Percentiles rank a stretch among this genome's conserved stretches.
These are phyloP conservation scores for Adela reaumurella DNA, from an alignment of 2,888 invertebrate genomes.

Conservation along the genomic window DNA sequence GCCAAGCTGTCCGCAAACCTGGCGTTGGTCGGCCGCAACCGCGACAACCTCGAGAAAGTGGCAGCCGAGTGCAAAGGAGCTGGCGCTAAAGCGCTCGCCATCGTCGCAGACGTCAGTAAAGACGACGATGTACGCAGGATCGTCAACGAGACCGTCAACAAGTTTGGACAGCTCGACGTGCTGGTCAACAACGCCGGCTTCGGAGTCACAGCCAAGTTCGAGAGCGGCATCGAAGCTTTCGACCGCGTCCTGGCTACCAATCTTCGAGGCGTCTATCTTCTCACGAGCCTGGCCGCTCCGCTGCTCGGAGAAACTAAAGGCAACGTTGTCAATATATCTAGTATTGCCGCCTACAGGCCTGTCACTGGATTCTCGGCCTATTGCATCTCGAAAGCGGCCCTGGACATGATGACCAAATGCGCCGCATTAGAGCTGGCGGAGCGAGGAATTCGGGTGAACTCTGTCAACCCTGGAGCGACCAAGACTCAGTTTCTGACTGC, in stretches of 20 bases:
- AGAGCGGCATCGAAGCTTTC: constrained; percentile 58
- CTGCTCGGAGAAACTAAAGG: constrained; percentile 69
- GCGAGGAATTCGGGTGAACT: constrained; percentile 71
- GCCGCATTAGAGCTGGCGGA: constrained; percentile 70
- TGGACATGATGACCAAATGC: constrained; percentile 84
- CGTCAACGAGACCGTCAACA: constrained; percentile 4
- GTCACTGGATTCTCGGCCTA: constrained; percentile 77
- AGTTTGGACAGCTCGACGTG: constrained; percentile 6
- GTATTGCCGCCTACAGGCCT: constrained; percentile 73
- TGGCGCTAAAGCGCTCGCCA: neutral
- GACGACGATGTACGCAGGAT: constrained; percentile 5
- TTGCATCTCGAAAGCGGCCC: constrained; percentile 76
- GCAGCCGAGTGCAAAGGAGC: neutral
- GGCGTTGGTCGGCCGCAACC: neutral
- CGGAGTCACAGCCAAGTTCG: constrained; percentile 4
- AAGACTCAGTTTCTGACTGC: constrained; percentile 71
- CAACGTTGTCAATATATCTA: constrained; percentile 80
- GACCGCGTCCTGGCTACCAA: constrained; percentile 77
- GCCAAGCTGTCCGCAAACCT: neutral
- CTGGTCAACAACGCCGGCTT: constrained; percentile 10
- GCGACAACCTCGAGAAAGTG: constrained; percentile 1
- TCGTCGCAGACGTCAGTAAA: constrained; percentile 3
- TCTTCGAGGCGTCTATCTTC: constrained; percentile 62
- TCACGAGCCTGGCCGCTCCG: constrained; percentile 74
- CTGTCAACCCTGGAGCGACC: constrained; percentile 81